Conservation (phyloP, 2,797 vertebrate species). For the Pampus argenteus region DNA sequence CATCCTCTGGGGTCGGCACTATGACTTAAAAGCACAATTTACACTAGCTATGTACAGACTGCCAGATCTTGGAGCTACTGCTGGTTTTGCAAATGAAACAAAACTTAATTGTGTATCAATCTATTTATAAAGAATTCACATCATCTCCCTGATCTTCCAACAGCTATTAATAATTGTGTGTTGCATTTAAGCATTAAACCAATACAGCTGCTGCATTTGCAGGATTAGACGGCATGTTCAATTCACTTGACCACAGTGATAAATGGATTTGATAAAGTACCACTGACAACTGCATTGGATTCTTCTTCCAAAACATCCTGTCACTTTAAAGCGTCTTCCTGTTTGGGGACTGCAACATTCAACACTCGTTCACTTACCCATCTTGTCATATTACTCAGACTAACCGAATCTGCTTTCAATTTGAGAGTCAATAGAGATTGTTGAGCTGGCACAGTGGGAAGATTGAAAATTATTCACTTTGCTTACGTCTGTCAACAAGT, state of each 20-base stretch:
- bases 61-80: not conserved
- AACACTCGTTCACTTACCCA: slow-evolving; percentile 49
- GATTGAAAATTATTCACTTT: slow-evolving; percentile 65
- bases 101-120: not conserved
- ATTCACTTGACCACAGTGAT: slow-evolving; percentile 2
- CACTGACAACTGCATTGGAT: slow-evolving; percentile 36
- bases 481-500: slow-evolving; percentile 60
- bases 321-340: slow-evolving; percentile 47
- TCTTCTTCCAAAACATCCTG: slow-evolving; percentile 22
- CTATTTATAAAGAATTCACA: not conserved
- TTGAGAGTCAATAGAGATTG: slow-evolving; percentile 64
- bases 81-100: slow-evolving; percentile 3
- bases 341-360: slow-evolving; percentile 39
- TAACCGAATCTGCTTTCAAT: slow-evolving; percentile 64
- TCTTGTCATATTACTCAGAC: slow-evolving; percentile 67
- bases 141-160: not conserved
- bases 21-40: slow-evolving; percentile 3
- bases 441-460: slow-evolving; percentile 53
- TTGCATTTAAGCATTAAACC: slow-evolving; percentile 24
- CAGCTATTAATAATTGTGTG: slow-evolving; percentile 16
- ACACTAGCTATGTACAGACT: not conserved
- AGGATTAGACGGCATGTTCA: slow-evolving; percentile 16
- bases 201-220: slow-evolving; percentile 5
- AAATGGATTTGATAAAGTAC: slow-evolving; percentile 48
- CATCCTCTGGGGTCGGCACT: slow-evolving; percentile 10